These are phyloP conservation scores for Troides oblongomaculatus DNA, from an alignment of 2,888 invertebrate genomes.

Conservation along the genomic window DNA sequence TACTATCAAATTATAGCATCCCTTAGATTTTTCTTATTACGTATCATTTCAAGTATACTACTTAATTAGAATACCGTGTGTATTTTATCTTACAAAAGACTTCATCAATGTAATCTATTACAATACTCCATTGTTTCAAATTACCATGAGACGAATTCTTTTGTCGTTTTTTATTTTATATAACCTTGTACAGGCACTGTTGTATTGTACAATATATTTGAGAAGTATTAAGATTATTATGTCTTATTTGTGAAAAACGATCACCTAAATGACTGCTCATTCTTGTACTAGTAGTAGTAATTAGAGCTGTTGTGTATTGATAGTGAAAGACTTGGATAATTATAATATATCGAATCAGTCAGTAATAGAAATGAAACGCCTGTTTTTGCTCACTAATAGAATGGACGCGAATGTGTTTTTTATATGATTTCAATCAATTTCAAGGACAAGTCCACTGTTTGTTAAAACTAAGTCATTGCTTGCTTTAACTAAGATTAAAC, in stretches of 20 bases:
- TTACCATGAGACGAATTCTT: constrained; percentile 6
- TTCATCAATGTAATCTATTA: constrained; percentile 21
- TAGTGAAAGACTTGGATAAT: too few species aligned
- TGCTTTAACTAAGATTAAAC: not conserved
- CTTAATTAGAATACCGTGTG: not conserved
- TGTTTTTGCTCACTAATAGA: too few species aligned
- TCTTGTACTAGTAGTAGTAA: not conserved
- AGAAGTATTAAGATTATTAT: not conserved
- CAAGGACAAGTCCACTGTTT: not conserved
- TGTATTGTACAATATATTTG: constrained; percentile 1
- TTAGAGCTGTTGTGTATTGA: too few species aligned
- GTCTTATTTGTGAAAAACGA: not conserved
- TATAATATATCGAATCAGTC: too few species aligned
- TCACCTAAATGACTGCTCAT: not conserved
- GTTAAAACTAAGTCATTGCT: not conserved
- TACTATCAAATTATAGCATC: not conserved
- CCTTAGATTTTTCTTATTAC: not conserved
- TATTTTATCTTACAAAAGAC: not conserved
- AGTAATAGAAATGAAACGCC: too few species aligned
- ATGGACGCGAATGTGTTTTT: too few species aligned
- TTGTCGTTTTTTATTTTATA: not conserved
- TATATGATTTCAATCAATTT: too few species aligned
- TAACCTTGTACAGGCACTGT: not conserved
- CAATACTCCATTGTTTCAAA: constrained; percentile 19
- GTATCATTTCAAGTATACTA: not conserved